These are phyloP conservation scores for Erinaceus europaeus DNA, from an alignment of 2,113 vertebrate species.

Conservation along the genomic window DNA sequence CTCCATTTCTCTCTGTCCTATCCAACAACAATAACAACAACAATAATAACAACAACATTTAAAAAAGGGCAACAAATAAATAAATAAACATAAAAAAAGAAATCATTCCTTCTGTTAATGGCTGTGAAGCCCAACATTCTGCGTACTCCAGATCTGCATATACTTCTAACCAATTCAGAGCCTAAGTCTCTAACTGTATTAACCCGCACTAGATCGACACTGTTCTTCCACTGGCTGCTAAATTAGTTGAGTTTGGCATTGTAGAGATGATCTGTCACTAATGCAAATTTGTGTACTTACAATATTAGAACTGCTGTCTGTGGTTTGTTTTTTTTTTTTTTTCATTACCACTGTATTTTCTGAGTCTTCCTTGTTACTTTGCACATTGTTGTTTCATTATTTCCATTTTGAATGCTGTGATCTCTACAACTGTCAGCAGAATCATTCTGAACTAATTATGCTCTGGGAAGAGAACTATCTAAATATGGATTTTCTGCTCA, in stretches of 20 bases:
- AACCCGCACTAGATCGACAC: slow-evolving; percentile 38
- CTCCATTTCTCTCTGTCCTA: too few relatives aligned
- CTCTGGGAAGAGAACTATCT: slow-evolving; percentile 48
- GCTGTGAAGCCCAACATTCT: not conserved
- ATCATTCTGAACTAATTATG: slow-evolving; percentile 50
- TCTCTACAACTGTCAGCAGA: slow-evolving; percentile 54
- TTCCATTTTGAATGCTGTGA: slow-evolving; percentile 65
- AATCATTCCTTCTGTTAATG: not conserved
- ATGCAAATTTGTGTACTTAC: slow-evolving; percentile 53
- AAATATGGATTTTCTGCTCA: slow-evolving; percentile 49
- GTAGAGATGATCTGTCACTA: slow-evolving; percentile 61
- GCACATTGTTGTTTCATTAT: slow-evolving; percentile 59
- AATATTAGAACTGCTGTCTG: slow-evolving; percentile 34
- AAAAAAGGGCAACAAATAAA: too few relatives aligned
- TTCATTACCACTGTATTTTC: slow-evolving; percentile 73
- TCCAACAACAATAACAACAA: too few relatives aligned
- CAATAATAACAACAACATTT: too few relatives aligned
- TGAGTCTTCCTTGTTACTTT: slow-evolving; percentile 42
- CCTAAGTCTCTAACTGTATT: slow-evolving; percentile 54
- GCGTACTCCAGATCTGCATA: not conserved
- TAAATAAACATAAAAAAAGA: too few relatives aligned
- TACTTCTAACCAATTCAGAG: slow-evolving; percentile 42
- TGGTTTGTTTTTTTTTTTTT: slow-evolving; percentile 71
- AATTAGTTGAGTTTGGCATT: slow-evolving; percentile 50
- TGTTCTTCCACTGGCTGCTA: slow-evolving; percentile 44